Evolutionary conservation across 2,888 invertebrate species (phyloP).

Genomic region (Iselma pallidipennis): DNA sequence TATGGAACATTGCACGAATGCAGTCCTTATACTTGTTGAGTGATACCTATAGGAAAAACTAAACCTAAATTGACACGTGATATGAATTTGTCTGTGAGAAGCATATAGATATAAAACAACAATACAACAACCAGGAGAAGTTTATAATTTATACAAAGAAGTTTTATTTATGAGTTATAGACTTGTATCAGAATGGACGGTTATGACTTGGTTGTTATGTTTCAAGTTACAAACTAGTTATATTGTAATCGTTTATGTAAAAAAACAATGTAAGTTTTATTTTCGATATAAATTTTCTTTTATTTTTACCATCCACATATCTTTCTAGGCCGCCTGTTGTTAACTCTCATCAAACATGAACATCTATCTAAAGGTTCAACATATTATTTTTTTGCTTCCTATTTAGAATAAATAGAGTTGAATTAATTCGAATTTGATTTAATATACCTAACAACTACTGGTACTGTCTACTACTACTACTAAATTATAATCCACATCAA

Average conservation of each 20-base stretch:
- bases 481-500: too few relatives aligned
- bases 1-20: neutral
- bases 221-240: slow-evolving; percentile 21
- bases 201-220: slow-evolving; percentile 20
- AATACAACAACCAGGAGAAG: neutral
- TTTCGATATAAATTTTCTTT: slow-evolving; percentile 14
- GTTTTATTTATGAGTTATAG: slow-evolving; percentile 11
- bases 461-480: too few relatives aligned
- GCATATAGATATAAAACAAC: neutral
- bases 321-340: neutral
- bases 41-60: slow-evolving; percentile 3
- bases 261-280: slow-evolving; percentile 19
- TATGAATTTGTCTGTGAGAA: slow-evolving; percentile 13
- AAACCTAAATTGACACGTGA: slow-evolving; percentile 15
- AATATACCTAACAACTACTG: too few relatives aligned
- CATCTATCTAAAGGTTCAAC: too few relatives aligned
- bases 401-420: too few relatives aligned
- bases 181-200: slow-evolving; percentile 20
- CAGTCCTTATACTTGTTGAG: neutral
- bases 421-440: too few relatives aligned
- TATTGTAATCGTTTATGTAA: slow-evolving; percentile 12
- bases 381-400: too few relatives aligned
- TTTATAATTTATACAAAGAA: neutral
- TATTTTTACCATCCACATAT: neutral
- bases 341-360: too few relatives aligned